These are phyloP conservation scores for Drosophila helvetica DNA, from an alignment of 2,888 invertebrate species.

Conservation along the genomic window DNA sequence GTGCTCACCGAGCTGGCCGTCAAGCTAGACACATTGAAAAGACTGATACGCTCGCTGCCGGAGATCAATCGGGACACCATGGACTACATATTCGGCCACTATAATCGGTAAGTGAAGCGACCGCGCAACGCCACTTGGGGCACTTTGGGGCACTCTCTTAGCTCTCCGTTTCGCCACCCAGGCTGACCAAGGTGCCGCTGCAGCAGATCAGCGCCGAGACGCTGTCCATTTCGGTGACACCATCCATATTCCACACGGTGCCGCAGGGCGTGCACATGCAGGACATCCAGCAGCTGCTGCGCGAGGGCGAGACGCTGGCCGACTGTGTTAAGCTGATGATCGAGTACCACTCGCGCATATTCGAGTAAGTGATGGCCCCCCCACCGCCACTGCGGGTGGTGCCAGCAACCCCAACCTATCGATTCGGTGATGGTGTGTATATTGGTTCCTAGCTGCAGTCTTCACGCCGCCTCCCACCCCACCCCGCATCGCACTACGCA, in stretches of 20 bases:
- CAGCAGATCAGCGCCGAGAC: constrained; percentile 82
- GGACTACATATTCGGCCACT: constrained; percentile 82
- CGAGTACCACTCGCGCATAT: constrained; percentile 81
- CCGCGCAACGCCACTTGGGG: too few relatives aligned
- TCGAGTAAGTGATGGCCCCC: constrained; percentile 79
- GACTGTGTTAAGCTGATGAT: constrained; percentile 82
- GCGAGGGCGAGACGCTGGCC: constrained; percentile 80
- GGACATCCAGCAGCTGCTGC: constrained; percentile 77
- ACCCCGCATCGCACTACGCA: background rate
- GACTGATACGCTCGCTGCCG: constrained; percentile 82
- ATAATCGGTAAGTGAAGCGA: constrained; percentile 76
- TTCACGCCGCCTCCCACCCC: constrained; percentile 4
- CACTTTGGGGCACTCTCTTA: background rate
- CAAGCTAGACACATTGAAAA: constrained; percentile 81
- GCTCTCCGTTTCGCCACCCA: constrained; percentile 23
- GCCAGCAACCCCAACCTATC: background rate
- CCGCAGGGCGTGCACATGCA: constrained; percentile 75
- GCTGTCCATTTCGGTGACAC: constrained; percentile 81
- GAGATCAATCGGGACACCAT: constrained; percentile 82
- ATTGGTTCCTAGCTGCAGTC: constrained; percentile 19
- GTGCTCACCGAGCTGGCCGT: constrained; percentile 76
- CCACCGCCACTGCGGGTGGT: background rate
- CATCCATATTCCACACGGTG: constrained; percentile 82
- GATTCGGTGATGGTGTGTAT: constrained; percentile 44
- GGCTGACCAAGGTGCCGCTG: constrained; percentile 82